Evolutionary conservation across 2,888 invertebrate species (phyloP).

Genomic region (Cerceris rybyensis): DNA sequence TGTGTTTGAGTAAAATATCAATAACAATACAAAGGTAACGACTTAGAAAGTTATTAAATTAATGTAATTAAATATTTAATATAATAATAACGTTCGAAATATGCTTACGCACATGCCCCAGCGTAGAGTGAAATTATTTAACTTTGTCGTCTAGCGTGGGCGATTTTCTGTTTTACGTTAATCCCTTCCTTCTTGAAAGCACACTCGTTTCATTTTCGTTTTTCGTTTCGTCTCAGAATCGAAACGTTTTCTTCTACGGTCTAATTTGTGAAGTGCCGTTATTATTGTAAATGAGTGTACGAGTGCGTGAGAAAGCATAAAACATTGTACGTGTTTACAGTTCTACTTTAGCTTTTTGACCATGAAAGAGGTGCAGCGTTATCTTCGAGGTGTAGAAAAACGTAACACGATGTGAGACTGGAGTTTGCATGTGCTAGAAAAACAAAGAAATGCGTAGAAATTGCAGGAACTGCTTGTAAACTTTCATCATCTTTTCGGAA

Average conservation of each 20-base stretch:
- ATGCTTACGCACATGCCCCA: slow-evolving; percentile 70
- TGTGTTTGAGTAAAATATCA: slow-evolving; percentile 39
- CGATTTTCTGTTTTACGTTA: slow-evolving; percentile 21
- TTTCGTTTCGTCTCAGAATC: too few relatives aligned
- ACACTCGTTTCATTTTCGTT: too few relatives aligned
- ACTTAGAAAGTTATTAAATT: slow-evolving; percentile 52
- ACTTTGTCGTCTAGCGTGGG: slow-evolving; percentile 2
- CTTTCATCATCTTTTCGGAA: neutral
- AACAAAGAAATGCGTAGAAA: slow-evolving; percentile 7
- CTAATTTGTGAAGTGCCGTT: slow-evolving; percentile 58
- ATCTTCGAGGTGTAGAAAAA: slow-evolving; percentile 31
- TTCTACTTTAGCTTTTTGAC: slow-evolving; percentile 50
- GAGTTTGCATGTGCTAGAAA: slow-evolving; percentile 18
- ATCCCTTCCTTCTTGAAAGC: too few relatives aligned
- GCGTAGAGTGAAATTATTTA: slow-evolving; percentile 61
- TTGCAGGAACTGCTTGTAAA: neutral
- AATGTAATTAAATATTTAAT: slow-evolving; percentile 72
- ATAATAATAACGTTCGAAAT: slow-evolving; percentile 68
- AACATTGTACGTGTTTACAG: slow-evolving; percentile 69
- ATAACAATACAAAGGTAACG: slow-evolving; percentile 35
- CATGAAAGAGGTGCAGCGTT: slow-evolving; percentile 23
- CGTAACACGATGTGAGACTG: slow-evolving; percentile 22
- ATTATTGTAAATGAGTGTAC: slow-evolving; percentile 44
- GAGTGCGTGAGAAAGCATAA: slow-evolving; percentile 59
- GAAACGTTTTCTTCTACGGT: slow-evolving; percentile 26